Percentiles rank a stretch among this genome's conserved stretches.
phyloP scores from a whole-genome alignment of 1,140 invertebrate genomes.

The Pseudomyrmex cubaensis region DNA sequence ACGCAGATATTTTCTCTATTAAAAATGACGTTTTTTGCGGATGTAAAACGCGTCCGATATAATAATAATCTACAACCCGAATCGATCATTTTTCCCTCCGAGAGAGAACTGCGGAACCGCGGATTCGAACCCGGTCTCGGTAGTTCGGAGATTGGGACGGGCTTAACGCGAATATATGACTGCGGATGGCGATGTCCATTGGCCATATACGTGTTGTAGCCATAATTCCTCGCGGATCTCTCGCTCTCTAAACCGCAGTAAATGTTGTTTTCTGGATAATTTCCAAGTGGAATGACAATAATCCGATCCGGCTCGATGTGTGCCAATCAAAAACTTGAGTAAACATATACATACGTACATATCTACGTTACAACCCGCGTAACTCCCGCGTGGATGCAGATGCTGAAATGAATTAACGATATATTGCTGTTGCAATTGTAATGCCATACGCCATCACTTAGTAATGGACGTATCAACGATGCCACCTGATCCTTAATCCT shows the following conservation, averaged over 20 bases:
- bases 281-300: conserved; percentile 72
- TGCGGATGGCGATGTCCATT: conserved; percentile 32
- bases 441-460: conserved; percentile 15
- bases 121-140: background rate
- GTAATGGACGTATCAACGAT: background rate
- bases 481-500: conserved; percentile 35
- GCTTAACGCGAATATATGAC: conserved; percentile 48
- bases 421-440: conserved; percentile 51
- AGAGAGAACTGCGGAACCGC: background rate
- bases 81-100: conserved; percentile 41
- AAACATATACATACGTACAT: conserved; percentile 33
- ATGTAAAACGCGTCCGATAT: background rate
- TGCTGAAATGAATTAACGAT: conserved; percentile 22
- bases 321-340: conserved; percentile 53
- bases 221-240: conserved; percentile 59
- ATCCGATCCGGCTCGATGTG: conserved; percentile 41
- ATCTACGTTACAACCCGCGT: background rate
- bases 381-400: conserved; percentile 9
- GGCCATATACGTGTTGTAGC: conserved; percentile 33
- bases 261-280: conserved; percentile 65
- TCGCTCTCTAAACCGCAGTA: conserved; percentile 42
- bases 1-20: background rate
- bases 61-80: background rate
- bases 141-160: conserved; percentile 25
- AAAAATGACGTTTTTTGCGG: no score